phyloP scores from a whole-genome alignment of 2,113 vertebrate species.

The Megaceryle maxima region DNA sequence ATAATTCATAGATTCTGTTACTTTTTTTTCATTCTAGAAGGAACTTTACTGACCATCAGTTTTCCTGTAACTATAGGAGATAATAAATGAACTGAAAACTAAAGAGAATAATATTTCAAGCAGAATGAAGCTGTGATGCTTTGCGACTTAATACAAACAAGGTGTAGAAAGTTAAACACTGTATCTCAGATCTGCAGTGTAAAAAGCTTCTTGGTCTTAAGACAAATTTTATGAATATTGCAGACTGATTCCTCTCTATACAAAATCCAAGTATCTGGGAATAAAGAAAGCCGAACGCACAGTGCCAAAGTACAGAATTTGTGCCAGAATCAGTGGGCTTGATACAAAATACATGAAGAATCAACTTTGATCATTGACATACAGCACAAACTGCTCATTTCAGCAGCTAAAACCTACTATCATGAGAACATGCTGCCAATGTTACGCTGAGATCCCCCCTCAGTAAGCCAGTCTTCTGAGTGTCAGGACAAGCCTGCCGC shows the following conservation, averaged over 20 bases:
- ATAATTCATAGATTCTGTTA: neutral
- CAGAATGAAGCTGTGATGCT: neutral
- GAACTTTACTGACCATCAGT: neutral
- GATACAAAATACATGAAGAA: neutral
- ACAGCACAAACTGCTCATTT: neutral
- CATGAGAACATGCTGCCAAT: accelerated
- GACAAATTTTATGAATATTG: neutral
- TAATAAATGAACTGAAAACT: neutral
- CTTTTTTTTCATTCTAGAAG: neutral
- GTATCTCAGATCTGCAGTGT: neutral
- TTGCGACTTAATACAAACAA: neutral
- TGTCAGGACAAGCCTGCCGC: neutral
- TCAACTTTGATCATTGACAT: neutral
- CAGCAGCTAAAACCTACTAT: neutral
- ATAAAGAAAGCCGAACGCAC: neutral
- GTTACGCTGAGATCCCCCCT: accelerated
- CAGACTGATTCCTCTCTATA: neutral
- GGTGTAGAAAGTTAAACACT: neutral
- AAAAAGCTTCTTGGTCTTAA: neutral
- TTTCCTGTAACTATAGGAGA: neutral
- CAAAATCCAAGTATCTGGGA: neutral
- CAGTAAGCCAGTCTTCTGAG: neutral
- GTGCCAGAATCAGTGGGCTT: neutral
- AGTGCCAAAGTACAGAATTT: accelerated
- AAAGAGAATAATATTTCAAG: neutral